Percentiles rank a stretch among this genome's conserved stretches.
These are phyloP conservation scores for Ostrea edulis DNA, from an alignment of 1,140 invertebrate genomes.

Conservation along the genomic window DNA sequence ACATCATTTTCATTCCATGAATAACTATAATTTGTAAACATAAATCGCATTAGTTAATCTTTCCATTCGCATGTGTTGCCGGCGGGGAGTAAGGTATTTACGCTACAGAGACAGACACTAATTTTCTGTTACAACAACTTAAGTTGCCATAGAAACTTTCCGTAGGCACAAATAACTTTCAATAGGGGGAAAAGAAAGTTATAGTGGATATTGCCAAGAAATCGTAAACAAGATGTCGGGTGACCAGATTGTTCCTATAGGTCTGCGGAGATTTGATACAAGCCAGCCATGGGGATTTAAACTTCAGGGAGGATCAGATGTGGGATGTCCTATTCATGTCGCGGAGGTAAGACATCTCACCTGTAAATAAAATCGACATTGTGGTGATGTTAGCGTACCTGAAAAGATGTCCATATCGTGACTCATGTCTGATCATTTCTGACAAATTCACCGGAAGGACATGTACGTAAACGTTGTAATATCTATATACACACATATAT, in stretches of 20 bases:
- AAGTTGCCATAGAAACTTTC: slow-evolving; percentile 41
- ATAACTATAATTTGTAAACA: neutral
- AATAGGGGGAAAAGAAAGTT: slow-evolving; percentile 30
- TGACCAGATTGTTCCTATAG: slow-evolving; percentile 57
- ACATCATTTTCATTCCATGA: neutral
- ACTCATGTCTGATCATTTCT: neutral
- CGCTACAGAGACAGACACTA: slow-evolving; percentile 10
- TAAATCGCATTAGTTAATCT: slow-evolving; percentile 18
- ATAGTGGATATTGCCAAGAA: slow-evolving; percentile 12
- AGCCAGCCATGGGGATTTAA: slow-evolving; percentile 94
- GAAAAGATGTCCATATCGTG: neutral
- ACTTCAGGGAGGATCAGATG: slow-evolving; percentile 96
- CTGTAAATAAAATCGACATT: slow-evolving; percentile 6
- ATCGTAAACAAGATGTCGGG: slow-evolving; percentile 61
- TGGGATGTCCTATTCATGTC: slow-evolving; percentile 92
- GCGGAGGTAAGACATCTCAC: slow-evolving; percentile 88
- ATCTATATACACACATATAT: too few relatives aligned
- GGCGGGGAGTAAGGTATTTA: slow-evolving; percentile 31
- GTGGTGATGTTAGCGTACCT: neutral
- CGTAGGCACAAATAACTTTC: slow-evolving; percentile 1
- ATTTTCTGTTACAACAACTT: slow-evolving; percentile 36
- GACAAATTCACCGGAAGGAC: too few relatives aligned
- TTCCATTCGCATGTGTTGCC: neutral
- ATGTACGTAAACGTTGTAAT: too few relatives aligned
- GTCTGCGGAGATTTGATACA: slow-evolving; percentile 82